Conservation (phyloP, 2,797 vertebrate species). For the Eupleurogrammus muticus region DNA sequence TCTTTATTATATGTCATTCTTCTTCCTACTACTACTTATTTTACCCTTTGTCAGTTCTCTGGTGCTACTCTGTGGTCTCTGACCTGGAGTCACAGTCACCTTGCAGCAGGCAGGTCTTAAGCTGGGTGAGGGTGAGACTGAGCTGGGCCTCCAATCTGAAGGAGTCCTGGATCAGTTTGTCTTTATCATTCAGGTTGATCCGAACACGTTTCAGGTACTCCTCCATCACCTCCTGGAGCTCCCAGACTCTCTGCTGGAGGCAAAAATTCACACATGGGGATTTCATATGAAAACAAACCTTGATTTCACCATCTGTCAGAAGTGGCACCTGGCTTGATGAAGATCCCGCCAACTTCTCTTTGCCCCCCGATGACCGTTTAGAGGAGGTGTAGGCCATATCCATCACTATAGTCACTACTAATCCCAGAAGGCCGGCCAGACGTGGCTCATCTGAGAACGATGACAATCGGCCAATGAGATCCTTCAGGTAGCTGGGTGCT, state of each 20-base stretch:
- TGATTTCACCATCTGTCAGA: neutral
- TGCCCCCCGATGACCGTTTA: conserved; percentile 41
- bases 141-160: conserved; percentile 75
- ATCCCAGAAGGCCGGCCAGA: conserved; percentile 73
- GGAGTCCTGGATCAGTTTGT: conserved; percentile 69
- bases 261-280: neutral
- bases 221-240: conserved; percentile 80
- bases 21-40: too few relatives aligned
- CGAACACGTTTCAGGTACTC: conserved; percentile 80
- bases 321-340: conserved; percentile 64
- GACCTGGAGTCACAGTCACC: conserved; percentile 76
- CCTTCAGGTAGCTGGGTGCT: conserved; percentile 76
- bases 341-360: conserved; percentile 46
- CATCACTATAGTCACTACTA: conserved; percentile 76
- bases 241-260: conserved; percentile 60
- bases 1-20: too few relatives aligned
- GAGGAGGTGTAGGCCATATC: conserved; percentile 70
- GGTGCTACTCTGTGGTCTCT: neutral
- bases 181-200: conserved; percentile 71
- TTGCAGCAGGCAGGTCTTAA: conserved; percentile 73
- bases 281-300: neutral
- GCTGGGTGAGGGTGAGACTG: conserved; percentile 78
- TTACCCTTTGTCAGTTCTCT: neutral
- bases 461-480: conserved; percentile 74
- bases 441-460: conserved; percentile 78